phyloP scores from a whole-genome alignment of 1,140 invertebrate species.

The Gonioctena quinquepunctata region DNA sequence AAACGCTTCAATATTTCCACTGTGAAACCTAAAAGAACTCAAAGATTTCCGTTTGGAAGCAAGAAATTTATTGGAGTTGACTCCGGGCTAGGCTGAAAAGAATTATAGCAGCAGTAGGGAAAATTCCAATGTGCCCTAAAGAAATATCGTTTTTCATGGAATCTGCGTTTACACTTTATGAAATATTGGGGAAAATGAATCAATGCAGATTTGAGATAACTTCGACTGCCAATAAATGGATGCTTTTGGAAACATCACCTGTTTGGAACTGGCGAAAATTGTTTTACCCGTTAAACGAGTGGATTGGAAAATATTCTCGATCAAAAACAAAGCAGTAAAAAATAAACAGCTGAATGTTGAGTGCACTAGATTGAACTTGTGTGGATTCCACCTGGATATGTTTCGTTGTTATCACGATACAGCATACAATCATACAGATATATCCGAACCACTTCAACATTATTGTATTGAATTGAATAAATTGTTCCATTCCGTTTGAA shows the following conservation, averaged over 20 bases:
- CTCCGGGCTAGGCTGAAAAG: conserved; percentile 14
- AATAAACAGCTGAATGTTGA: no score
- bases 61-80: neutral
- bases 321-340: no score
- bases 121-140: conserved; percentile 34
- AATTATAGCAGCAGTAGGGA: conserved; percentile 32
- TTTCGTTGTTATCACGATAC: no score
- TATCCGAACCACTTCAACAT: no score
- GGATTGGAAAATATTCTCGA: no score
- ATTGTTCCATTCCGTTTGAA: no score
- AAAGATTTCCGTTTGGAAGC: neutral
- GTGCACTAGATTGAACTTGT: no score
- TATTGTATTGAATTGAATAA: no score
- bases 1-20: neutral
- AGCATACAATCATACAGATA: no score
- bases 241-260: conserved; percentile 14
- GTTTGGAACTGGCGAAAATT: conserved; percentile 17
- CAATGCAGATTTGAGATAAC: conserved; percentile 26
- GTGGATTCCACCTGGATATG: no score
- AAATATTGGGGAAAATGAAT: conserved; percentile 35
- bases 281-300: no score
- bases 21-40: neutral
- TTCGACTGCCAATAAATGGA: conserved; percentile 37
- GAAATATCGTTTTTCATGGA: conserved; percentile 34
- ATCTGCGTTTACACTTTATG: conserved; percentile 37